Base-by-base conservation (phyloP, 2,888 invertebrate genomes). In the Netelia fuscicornis region DNA sequence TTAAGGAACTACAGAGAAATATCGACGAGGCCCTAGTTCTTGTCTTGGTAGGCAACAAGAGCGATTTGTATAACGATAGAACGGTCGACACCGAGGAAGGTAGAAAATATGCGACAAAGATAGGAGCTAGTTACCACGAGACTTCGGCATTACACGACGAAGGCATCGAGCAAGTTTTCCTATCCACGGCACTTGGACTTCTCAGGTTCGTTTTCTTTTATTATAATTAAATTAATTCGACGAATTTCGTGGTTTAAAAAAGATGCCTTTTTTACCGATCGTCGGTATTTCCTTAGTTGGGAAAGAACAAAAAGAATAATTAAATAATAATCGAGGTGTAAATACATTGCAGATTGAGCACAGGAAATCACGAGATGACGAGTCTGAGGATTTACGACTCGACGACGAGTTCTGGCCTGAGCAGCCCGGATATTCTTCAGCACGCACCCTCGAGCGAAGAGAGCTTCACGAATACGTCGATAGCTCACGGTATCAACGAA, bases 91-190 rank as follows among this genome's bases (percentile, higher is more conserved):
- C 94, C 1, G 95, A 95, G 37, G 98, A 98, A 90, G 98, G 97
- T 0, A 93, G 95, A 75, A 95, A 96, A 71, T 98, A 97, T 94
- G 97, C 98, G 0, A 95, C 95, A 8, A 96, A 96, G 6, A 97
- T 98, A 78, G 97, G 97, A n/a, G 98, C 98, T 2, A 94, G 95
- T 10, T 98, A 98, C 94, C 96, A 96, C 89, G 98, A 98, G 93
- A 97, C 97, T 0, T 98, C 98, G 0, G 98, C 98, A 0, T 94
- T 97, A 86, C 95, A 96, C 86, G 96, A 97, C 91, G 96, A 96
- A 95, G 97, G 97, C 0, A 96, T 97, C 71, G 97, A 97, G 89
- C 95, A 96, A 86, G 96, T 97, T 44, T 97, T 98, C 91, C 93
- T 96, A 52, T 95, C 95, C 77, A 95, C 96, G 0, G 97, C 97